Percentiles rank a stretch among this genome's conserved stretches.
phyloP scores from a whole-genome alignment of 37 sponge, comb jelly and placozoan species.

The Halichondria panicea region DNA sequence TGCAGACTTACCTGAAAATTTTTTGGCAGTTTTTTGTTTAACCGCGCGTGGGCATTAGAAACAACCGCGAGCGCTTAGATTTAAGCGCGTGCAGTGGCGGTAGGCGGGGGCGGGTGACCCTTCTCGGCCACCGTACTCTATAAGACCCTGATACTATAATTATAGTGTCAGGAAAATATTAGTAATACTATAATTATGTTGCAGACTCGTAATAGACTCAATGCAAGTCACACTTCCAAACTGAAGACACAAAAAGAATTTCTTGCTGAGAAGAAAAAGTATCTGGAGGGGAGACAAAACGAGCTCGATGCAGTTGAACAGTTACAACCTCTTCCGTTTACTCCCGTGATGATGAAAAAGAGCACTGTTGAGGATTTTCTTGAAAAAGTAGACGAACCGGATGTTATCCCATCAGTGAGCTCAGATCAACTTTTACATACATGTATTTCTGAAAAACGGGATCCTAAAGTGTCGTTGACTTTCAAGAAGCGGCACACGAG shows the following conservation, averaged over 20 bases:
- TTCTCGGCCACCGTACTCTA: too few relatives aligned
- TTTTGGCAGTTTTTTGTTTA: too few relatives aligned
- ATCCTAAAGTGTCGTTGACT: slow-evolving; percentile 3
- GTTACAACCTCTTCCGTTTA: too few relatives aligned
- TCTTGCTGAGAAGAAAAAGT: slow-evolving; percentile 4
- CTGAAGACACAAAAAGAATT: slow-evolving; percentile 22
- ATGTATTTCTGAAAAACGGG: neutral
- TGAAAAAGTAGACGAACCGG: neutral
- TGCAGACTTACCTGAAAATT: too few relatives aligned
- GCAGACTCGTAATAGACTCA: slow-evolving; percentile 35
- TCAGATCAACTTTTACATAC: neutral
- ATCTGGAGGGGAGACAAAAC: slow-evolving; percentile 7
- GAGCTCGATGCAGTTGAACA: slow-evolving; percentile 6
- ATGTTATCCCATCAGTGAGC: neutral
- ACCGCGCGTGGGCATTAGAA: too few relatives aligned
- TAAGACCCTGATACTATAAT: too few relatives aligned
- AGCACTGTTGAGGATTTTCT: neutral
- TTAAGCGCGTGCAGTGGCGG: too few relatives aligned
- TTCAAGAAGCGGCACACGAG: slow-evolving; percentile 26
- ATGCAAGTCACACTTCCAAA: slow-evolving; percentile 26
- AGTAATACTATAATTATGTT: neutral
- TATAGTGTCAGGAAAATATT: too few relatives aligned
- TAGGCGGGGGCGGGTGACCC: too few relatives aligned
- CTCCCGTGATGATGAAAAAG: too few relatives aligned
- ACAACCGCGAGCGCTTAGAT: too few relatives aligned